Evolutionary conservation across 2,888 invertebrate species (phyloP).

Genomic region (Exephanes ischioxanthus): DNA sequence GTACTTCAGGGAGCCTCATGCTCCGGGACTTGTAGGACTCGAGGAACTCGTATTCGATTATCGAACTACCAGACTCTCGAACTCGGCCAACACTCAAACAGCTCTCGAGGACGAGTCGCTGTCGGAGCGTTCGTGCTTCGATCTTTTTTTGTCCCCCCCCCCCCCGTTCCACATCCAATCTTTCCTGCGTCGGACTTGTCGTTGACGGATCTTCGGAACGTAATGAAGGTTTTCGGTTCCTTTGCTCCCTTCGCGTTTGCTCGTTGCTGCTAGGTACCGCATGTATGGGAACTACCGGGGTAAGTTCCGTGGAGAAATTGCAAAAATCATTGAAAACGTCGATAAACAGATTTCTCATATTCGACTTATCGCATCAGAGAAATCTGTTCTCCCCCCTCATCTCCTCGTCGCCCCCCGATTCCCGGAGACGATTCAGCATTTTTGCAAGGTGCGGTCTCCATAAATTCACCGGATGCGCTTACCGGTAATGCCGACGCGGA

Average conservation of each 20-base stretch:
- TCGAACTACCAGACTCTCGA: conserved; percentile 61
- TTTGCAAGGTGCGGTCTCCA: conserved; percentile 41
- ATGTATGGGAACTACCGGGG: neutral
- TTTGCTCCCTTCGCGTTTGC: neutral
- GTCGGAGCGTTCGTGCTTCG: neutral
- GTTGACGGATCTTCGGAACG: neutral
- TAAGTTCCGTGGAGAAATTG: neutral
- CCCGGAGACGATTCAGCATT: neutral
- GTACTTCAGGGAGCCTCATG: conserved; percentile 56
- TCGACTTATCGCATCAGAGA: neutral
- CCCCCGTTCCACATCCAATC: neutral
- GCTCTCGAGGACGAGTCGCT: conserved; percentile 12
- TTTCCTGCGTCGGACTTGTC: neutral
- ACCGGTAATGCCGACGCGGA: conserved; percentile 70
- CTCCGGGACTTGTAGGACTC: conserved; percentile 58
- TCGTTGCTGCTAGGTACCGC: neutral
- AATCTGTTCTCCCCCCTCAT: neutral
- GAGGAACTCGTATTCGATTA: conserved; percentile 65
- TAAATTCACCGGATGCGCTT: conserved; percentile 34
- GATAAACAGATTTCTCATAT: neutral
- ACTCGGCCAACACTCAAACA: conserved; percentile 53
- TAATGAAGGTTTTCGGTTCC: neutral
- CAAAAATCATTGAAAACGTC: neutral
- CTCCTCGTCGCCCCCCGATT: neutral
- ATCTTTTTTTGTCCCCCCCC: neutral